These are phyloP conservation scores for Philereme vetulata DNA, from an alignment of 2,888 invertebrate species.

Conservation along the genomic window DNA sequence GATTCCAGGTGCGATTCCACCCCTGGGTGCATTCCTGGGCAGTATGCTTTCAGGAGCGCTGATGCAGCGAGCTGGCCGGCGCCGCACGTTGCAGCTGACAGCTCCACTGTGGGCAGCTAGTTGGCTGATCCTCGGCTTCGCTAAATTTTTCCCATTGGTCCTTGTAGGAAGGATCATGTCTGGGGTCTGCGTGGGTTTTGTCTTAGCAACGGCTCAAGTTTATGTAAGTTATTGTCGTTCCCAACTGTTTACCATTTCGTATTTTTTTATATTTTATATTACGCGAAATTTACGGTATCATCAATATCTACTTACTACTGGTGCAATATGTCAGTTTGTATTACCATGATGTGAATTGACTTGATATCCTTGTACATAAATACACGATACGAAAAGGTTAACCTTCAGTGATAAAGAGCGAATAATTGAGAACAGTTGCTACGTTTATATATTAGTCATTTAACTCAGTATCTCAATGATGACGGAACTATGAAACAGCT, in stretches of 20 bases:
- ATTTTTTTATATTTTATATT: background rate
- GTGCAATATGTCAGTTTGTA: too few species aligned
- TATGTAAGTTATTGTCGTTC: slow-evolving; percentile 76
- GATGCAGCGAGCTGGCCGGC: slow-evolving; percentile 81
- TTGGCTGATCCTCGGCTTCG: slow-evolving; percentile 83
- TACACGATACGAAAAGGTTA: background rate
- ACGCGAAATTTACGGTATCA: too few species aligned
- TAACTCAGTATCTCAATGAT: slow-evolving; percentile 13
- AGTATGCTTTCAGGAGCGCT: slow-evolving; percentile 80
- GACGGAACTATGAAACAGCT: slow-evolving; percentile 15
- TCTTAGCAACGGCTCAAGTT: slow-evolving; percentile 85
- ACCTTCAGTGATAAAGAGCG: slow-evolving; percentile 3
- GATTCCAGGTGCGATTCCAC: slow-evolving; percentile 78
- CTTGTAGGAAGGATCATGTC: slow-evolving; percentile 81
- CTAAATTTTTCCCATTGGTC: slow-evolving; percentile 70
- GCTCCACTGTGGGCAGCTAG: slow-evolving; percentile 78
- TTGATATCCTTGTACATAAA: background rate
- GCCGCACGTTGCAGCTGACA: slow-evolving; percentile 75
- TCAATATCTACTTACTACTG: too few species aligned
- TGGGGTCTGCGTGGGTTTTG: slow-evolving; percentile 85
- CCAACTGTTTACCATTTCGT: too few species aligned
- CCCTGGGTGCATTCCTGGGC: slow-evolving; percentile 83
- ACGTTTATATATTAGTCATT: background rate
- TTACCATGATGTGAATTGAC: background rate
- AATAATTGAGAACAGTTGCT: slow-evolving; percentile 5